Conservation (phyloP, 2,888 invertebrate species). For the Buathra laborator region DNA sequence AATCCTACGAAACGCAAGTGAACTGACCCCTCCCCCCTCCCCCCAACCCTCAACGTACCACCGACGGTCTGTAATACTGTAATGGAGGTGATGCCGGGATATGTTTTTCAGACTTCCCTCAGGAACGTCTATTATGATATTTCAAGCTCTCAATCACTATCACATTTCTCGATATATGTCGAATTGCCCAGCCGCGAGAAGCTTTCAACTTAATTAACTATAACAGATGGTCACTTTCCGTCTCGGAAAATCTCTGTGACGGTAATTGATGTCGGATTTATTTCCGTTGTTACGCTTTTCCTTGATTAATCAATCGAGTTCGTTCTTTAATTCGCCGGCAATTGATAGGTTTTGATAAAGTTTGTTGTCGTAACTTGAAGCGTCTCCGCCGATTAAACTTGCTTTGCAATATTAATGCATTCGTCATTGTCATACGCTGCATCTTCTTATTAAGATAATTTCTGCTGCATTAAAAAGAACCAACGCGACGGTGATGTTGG, state of each 20-base stretch:
- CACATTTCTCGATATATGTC: background rate
- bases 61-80: background rate
- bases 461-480: too few species aligned
- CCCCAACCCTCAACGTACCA: background rate
- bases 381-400: too few species aligned
- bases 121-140: constrained; percentile 23
- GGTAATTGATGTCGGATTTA: background rate
- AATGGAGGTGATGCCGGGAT: background rate
- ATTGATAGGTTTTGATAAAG: too few species aligned
- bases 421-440: too few species aligned
- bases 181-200: background rate
- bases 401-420: too few species aligned
- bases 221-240: constrained; percentile 19
- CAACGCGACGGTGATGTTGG: too few species aligned
- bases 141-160: constrained; percentile 20
- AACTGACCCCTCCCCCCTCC: background rate
- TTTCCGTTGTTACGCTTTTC: constrained; percentile 2
- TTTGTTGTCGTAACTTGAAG: too few species aligned
- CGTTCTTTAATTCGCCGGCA: background rate
- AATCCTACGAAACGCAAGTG: background rate
- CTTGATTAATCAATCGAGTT: constrained; percentile 7
- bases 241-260: background rate
- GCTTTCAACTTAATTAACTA: constrained; percentile 26
- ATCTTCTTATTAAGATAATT: too few species aligned
- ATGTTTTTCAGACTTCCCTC: constrained; percentile 5